A percentile compares a stretch with the other conserved stretches of the same genome.
Conservation (phyloP, 2,797 vertebrate species). For the Diglossa cyanea region DNA sequence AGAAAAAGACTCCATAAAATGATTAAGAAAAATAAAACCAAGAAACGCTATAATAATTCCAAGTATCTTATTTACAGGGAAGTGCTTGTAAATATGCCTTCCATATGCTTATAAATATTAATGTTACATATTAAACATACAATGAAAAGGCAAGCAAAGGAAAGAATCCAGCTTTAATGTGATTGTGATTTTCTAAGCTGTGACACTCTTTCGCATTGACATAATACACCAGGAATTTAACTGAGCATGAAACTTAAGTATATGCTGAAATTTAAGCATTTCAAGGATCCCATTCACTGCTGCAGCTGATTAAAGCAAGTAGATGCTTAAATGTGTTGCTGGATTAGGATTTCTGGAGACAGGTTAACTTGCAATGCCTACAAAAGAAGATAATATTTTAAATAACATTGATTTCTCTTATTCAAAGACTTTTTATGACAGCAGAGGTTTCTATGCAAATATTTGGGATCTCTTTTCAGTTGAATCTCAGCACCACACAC, state of each 20-base stretch:
- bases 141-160: constrained; percentile 14
- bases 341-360: neutral
- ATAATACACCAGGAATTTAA: constrained; percentile 7
- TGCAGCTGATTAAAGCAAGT: neutral
- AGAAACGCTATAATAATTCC: neutral
- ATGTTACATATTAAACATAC: constrained; percentile 17
- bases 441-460: neutral
- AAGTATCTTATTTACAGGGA: constrained; percentile 11
- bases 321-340: neutral
- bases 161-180: constrained; percentile 16
- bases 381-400: neutral
- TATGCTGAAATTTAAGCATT: neutral
- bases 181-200: constrained; percentile 18
- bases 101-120: constrained; percentile 52
- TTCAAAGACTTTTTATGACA: neutral
- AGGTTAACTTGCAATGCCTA: neutral
- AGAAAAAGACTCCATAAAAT: neutral
- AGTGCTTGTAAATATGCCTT: constrained; percentile 9
- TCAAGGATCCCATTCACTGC: neutral
- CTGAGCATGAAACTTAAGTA: constrained; percentile 9
- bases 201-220: neutral
- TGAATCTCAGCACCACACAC: neutral
- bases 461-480: neutral
- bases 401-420: neutral
- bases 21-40: neutral